Conservation (phyloP, 2,113 vertebrate genomes). For the Mastomys coucha region DNA sequence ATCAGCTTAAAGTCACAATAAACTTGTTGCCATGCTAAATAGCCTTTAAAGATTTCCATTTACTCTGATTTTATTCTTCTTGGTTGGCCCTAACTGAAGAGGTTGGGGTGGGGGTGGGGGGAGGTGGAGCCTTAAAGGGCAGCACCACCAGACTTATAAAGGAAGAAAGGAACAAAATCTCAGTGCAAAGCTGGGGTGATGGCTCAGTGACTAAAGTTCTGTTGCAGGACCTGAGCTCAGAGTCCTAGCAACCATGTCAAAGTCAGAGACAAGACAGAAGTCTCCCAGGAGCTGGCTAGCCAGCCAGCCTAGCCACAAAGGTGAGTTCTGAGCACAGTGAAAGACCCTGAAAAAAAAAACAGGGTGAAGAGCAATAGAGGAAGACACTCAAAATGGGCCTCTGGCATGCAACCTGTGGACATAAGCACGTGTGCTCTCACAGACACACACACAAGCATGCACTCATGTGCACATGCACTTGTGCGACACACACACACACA, state of each 20-base stretch:
- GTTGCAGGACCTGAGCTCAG: neutral
- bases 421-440: too few relatives aligned
- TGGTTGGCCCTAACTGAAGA: neutral
- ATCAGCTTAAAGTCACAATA: constrained; percentile 82
- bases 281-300: neutral
- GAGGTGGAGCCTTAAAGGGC: constrained; percentile 58
- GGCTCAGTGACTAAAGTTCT: neutral
- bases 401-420: neutral
- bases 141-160: neutral
- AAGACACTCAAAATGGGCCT: neutral
- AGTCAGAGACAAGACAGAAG: neutral
- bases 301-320: neutral
- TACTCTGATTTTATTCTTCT: constrained; percentile 69
- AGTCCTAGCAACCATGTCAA: neutral
- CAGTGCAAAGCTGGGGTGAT: neutral
- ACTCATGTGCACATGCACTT: neutral
- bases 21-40: constrained; percentile 78
- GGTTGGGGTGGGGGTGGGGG: too few relatives aligned
- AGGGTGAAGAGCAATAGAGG: neutral
- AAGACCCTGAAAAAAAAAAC: neutral
- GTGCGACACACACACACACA: too few relatives aligned
- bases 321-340: neutral
- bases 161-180: neutral
- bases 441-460: neutral
- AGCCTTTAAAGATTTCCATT: constrained; percentile 76